Evolutionary conservation across 2,888 invertebrate genomes (phyloP), one percentile per base, ranked within the genome.

Genomic region (Urechis unicinctus): DNA sequence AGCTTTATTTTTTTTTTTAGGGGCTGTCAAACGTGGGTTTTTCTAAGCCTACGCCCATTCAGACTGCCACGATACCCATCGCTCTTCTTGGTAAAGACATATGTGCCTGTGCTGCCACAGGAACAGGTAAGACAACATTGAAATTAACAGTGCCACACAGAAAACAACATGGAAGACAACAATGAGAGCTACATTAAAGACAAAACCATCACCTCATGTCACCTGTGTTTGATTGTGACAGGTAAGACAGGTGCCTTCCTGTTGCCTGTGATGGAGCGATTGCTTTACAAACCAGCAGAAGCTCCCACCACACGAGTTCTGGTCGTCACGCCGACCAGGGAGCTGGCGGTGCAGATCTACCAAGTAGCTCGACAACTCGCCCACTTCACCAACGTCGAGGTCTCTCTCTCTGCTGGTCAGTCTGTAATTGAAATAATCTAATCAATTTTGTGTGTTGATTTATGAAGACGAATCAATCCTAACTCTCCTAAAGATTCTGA

Each of bases 181-280:
- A n/a, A n/a, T n/a, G n/a, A n/a, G n/a, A n/a, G 13, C 43, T 43
- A 13, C 43, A 13, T 13, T 22, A 43, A 2, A 43, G n/a, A n/a
- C n/a, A n/a, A n/a, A n/a, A n/a, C n/a, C n/a, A n/a, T n/a, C n/a
- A n/a, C n/a, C n/a, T n/a, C n/a, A n/a, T n/a, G n/a, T n/a, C n/a
- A n/a, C n/a, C n/a, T n/a, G n/a, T n/a, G n/a, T n/a, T n/a, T n/a
- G n/a, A n/a, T n/a, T n/a, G n/a, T 36, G 9, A 41, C 91, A 5
- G 96, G 97, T 53, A 98, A 99, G 83, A 98, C 98, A 0, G 95
- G 94, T 0, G 97, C 98, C 0, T 98, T 96, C 78, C 96, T 98
- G 91, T 80, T 98, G 66, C 98, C 98, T 0, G 93, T 95, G 1
- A 74, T 98, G 52, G 98, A 98, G 80, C 83, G 97, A 61, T 82